Base-by-base conservation (phyloP, 2,113 vertebrate species). In the Caranx ignobilis region DNA sequence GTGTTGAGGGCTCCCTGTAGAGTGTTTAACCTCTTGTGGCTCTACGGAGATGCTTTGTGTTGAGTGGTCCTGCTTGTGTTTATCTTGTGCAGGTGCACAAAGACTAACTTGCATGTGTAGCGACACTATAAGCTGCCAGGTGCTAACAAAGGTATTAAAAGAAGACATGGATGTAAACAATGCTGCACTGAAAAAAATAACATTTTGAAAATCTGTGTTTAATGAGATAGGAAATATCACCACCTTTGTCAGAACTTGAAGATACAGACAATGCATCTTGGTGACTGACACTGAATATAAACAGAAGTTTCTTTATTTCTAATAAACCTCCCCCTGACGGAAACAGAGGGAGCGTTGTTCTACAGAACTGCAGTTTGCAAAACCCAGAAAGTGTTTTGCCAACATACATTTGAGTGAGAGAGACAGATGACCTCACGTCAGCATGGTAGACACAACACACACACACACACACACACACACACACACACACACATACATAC, bases 391-490 rank as follows among this genome's bases (percentile, higher is more conserved):
- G 55, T 35, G 8, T 61, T 61, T 61, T 18, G 59, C 59, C 34
- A 61, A 37, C 59, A 10, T 19, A 11, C 18, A 11, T 31, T 56
- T 56, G 61, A 84, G 13, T 18, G 66, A 55, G 63, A 64, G 77
- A 80, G 71, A 73, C 41, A 50, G 75, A 79, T 63, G 37, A 79
- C 52, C 71, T 65, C 76, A 79, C 2, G 4, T 62, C 75, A 72
- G 61, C 63, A 31, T 65, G 63, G 79, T 35, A 43, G 5, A 48
- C 52, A 70, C 48, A n/a, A 56, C 56, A 57, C n/a, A 31, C 55
- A 35, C 63, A n/a, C 54, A 56, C 54, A 12, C 54, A 50, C 32
- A n/a, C 16, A 50, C 37, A 63, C 55, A 67, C 45, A 47, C 15
- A 32, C 13, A 47, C 19, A 66, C 54, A 71, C 43, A 79, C 71